Conservation (phyloP, 2,797 vertebrate genomes). For the Hemitrygon akajei region DNA sequence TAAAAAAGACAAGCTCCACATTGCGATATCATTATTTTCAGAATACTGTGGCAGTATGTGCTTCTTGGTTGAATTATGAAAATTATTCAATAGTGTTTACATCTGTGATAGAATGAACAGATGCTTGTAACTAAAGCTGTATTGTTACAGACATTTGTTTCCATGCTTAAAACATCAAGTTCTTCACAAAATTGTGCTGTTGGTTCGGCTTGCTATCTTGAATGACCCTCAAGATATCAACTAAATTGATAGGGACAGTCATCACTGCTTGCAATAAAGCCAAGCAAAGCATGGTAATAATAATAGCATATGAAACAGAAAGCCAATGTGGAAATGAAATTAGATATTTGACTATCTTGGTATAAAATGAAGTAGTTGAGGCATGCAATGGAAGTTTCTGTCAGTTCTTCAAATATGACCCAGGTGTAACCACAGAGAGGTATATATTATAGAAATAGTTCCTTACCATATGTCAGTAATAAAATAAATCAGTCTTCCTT, state of each 20-base stretch:
- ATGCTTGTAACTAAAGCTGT: not conserved
- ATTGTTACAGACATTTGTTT: not conserved
- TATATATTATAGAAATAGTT: not conserved
- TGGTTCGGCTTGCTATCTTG: not conserved
- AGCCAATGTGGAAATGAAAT: not conserved
- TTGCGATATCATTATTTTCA: not conserved
- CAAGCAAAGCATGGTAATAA: not conserved
- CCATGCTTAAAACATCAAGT: not conserved
- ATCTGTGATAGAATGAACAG: not conserved
- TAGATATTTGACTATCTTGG: not conserved
- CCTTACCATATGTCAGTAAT: not conserved
- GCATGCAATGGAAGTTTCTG: constrained; percentile 5
- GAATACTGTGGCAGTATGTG: not conserved
- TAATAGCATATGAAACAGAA: not conserved
- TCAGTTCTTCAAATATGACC: constrained; percentile 21
- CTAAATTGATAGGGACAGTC: not conserved
- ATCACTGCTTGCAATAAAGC: not conserved
- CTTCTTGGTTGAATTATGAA: not conserved
- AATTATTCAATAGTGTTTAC: not conserved
- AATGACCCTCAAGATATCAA: not conserved
- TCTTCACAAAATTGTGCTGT: not conserved
- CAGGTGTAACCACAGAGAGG: constrained; percentile 15
- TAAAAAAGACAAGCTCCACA: not conserved
- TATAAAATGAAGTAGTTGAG: not conserved
- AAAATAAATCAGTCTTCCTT: constrained; percentile 20